phyloP scores from a whole-genome alignment of 2,888 invertebrate species.

The Folsomia candida region DNA sequence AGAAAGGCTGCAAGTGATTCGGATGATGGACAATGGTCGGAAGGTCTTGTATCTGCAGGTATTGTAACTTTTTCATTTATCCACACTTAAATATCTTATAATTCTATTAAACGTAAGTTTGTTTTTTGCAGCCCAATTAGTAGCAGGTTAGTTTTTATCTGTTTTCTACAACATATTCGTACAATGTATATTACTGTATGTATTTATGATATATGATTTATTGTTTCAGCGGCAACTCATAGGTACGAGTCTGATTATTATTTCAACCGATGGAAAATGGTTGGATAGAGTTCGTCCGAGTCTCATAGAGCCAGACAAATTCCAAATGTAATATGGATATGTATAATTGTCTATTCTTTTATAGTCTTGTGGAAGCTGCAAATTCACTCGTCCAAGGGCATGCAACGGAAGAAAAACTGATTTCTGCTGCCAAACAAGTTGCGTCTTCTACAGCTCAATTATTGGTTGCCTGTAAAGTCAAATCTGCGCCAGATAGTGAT shows the following conservation, averaged over 20 bases:
- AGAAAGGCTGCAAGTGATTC: slow-evolving; percentile 78
- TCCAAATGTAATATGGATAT: too few relatives aligned
- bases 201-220: too few relatives aligned
- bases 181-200: too few relatives aligned
- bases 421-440: slow-evolving; percentile 93
- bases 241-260: too few relatives aligned
- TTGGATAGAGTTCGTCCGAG: neutral
- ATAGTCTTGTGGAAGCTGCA: slow-evolving; percentile 89
- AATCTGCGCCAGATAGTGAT: slow-evolving; percentile 93
- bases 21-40: slow-evolving; percentile 97
- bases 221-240: slow-evolving; percentile 97
- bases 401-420: slow-evolving; percentile 90
- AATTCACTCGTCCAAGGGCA: slow-evolving; percentile 92
- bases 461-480: slow-evolving; percentile 97
- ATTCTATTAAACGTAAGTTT: too few relatives aligned
- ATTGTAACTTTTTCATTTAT: too few relatives aligned
- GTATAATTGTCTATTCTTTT: too few relatives aligned
- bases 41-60: slow-evolving; percentile 93
- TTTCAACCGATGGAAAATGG: neutral
- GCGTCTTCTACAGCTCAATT: slow-evolving; percentile 96
- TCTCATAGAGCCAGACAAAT: too few relatives aligned
- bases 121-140: too few relatives aligned
- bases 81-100: too few relatives aligned
- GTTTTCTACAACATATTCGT: too few relatives aligned
- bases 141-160: too few relatives aligned